These are phyloP conservation scores for Caenorhabditis afra DNA, from an alignment of 2,888 invertebrate species.

Conservation along the genomic window DNA sequence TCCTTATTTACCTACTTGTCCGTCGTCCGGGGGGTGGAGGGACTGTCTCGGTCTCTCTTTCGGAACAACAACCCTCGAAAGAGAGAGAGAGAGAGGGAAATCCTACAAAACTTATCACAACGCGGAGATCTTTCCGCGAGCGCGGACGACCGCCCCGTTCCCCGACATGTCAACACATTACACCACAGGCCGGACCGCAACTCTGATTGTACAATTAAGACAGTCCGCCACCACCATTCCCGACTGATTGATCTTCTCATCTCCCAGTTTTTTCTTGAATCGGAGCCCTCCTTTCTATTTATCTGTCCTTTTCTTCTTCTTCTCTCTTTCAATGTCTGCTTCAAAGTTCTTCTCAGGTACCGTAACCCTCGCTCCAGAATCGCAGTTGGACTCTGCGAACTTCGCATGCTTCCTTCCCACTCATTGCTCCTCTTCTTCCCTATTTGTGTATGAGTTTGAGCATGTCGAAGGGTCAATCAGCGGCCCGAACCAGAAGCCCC, in stretches of 20 bases:
- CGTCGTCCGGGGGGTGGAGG: conserved; percentile 8
- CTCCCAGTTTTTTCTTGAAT: background rate
- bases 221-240: conserved; percentile 4
- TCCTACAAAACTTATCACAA: conserved; percentile 44
- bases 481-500: conserved; percentile 28
- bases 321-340: background rate
- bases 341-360: background rate
- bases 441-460: conserved; percentile 41
- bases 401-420: background rate
- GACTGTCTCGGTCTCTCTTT: conserved; percentile 24
- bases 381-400: no score
- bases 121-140: conserved; percentile 30
- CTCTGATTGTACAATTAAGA: conserved; percentile 43
- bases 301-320: no score
- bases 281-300: background rate
- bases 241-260: conserved; percentile 2
- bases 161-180: conserved; percentile 40
- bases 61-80: conserved; percentile 3
- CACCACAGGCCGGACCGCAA: conserved; percentile 1
- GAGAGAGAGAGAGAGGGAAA: conserved; percentile 5
- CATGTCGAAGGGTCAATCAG: conserved; percentile 42
- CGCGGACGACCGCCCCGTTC: conserved; percentile 2
- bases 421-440: conserved; percentile 1
- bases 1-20: conserved; percentile 36
- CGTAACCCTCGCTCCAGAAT: no score